A percentile compares a stretch with the other conserved stretches of the same genome.
These are phyloP conservation scores for Elachura formosa DNA, from an alignment of 2,113 vertebrate species.

Conservation along the genomic window DNA sequence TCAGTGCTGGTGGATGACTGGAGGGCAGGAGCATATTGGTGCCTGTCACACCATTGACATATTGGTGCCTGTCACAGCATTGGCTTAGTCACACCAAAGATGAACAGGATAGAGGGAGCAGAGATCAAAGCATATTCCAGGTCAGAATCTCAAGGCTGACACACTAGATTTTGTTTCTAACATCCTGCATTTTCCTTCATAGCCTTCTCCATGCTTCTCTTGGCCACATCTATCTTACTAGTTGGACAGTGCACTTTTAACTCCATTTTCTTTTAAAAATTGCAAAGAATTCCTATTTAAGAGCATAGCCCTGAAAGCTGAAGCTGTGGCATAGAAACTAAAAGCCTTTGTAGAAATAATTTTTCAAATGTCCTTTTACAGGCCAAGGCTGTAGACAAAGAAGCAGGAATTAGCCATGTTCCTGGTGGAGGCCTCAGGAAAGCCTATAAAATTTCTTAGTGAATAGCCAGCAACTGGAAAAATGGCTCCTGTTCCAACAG, in stretches of 20 bases:
- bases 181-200: background rate
- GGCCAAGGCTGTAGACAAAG: background rate
- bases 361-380: background rate
- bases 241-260: background rate
- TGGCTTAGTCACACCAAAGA: background rate
- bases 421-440: background rate
- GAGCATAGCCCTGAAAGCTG: background rate
- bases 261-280: background rate
- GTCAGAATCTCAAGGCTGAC: background rate
- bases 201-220: background rate
- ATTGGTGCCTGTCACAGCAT: background rate
- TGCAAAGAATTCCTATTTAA: background rate
- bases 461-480: background rate
- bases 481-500: background rate
- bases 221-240: background rate
- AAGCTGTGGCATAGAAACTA: background rate
- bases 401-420: background rate
- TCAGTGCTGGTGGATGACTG: background rate
- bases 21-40: background rate
- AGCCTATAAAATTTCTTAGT: background rate
- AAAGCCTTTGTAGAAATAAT: background rate
- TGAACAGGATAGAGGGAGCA: background rate
- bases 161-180: background rate
- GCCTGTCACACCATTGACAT: background rate
- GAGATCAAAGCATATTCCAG: background rate